phyloP scores from a whole-genome alignment of 2,113 vertebrate genomes.

The Piaya cayana region DNA sequence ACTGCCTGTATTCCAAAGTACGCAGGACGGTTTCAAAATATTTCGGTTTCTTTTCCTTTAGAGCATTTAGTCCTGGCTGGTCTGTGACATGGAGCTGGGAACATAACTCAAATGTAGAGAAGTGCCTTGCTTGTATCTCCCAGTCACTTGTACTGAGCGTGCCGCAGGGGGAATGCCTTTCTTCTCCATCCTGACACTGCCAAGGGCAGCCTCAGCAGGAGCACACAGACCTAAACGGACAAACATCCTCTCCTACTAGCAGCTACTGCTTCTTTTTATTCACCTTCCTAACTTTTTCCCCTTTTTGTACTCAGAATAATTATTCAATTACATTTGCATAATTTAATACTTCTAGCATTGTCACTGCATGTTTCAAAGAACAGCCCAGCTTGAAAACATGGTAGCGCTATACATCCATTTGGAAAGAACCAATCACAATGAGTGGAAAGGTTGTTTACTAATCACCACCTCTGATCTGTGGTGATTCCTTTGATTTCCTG shows the following conservation, averaged over 20 bases:
- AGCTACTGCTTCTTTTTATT: background rate
- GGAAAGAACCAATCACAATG: background rate
- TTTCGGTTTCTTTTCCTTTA: slow-evolving; percentile 13
- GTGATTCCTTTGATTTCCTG: background rate
- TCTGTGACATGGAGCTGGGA: background rate
- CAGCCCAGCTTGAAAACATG: background rate
- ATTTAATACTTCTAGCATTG: background rate
- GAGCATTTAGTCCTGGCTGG: background rate
- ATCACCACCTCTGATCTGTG: background rate
- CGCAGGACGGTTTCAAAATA: slow-evolving; percentile 39
- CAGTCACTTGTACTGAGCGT: accelerated
- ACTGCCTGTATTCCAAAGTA: background rate
- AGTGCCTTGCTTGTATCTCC: background rate
- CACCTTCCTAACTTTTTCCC: background rate
- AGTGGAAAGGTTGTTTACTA: background rate
- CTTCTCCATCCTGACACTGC: background rate
- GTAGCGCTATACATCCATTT: background rate
- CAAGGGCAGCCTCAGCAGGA: background rate
- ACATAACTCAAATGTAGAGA: background rate
- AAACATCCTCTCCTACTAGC: background rate
- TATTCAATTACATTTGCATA: background rate
- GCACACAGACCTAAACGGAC: background rate
- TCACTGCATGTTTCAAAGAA: background rate
- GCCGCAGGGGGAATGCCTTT: background rate
- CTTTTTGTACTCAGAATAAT: background rate